phyloP scores from a whole-genome alignment of 1,140 invertebrate species.

The Ridgeia piscesae region DNA sequence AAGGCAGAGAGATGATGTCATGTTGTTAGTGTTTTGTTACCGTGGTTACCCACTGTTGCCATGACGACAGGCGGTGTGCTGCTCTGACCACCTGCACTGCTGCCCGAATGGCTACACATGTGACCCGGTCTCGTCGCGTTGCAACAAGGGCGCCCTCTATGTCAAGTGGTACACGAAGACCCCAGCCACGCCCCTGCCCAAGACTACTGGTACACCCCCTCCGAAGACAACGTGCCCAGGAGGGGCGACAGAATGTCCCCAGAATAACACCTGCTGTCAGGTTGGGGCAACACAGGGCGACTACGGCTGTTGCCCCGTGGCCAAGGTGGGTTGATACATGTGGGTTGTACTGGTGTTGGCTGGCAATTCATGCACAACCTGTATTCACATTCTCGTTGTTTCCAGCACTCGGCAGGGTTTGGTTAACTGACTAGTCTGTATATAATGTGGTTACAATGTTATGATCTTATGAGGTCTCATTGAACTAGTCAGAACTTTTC shows the following conservation, averaged over 20 bases:
- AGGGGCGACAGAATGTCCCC: neutral
- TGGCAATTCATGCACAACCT: no score
- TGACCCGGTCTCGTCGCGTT: constrained; percentile 33
- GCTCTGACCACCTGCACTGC: constrained; percentile 45
- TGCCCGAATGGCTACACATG: constrained; percentile 45
- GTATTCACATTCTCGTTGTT: no score
- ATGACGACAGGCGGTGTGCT: constrained; percentile 41
- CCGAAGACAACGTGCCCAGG: neutral
- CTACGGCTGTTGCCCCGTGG: constrained; percentile 39
- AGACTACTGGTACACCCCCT: neutral
- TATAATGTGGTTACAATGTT: no score
- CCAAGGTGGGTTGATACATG: constrained; percentile 31
- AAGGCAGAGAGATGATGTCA: neutral
- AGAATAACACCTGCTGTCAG: constrained; percentile 38
- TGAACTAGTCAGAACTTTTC: no score
- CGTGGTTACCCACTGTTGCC: neutral
- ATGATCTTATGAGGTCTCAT: no score
- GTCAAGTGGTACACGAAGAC: constrained; percentile 24
- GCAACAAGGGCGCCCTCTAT: constrained; percentile 17
- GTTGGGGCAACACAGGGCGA: constrained; percentile 20
- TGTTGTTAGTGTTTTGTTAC: neutral
- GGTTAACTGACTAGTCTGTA: no score
- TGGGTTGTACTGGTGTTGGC: no score
- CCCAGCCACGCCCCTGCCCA: neutral
- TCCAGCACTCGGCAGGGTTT: no score